These are phyloP conservation scores for Sturnus vulgaris DNA, from an alignment of 2,113 vertebrate species.

Conservation along the genomic window DNA sequence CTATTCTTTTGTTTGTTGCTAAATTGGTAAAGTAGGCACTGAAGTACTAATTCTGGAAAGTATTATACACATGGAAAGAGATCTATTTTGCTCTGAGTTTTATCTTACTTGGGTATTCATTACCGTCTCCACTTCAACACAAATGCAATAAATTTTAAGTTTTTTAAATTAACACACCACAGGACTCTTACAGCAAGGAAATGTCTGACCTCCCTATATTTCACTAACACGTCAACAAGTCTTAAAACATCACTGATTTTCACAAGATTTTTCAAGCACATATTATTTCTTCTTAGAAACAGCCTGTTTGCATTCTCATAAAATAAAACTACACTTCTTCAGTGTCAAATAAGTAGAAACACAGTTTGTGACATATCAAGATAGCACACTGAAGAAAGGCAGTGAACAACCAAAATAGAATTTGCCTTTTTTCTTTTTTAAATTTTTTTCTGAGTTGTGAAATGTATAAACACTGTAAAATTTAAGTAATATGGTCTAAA, in stretches of 20 bases:
- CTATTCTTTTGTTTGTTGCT: background rate
- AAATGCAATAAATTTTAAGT: background rate
- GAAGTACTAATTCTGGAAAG: background rate
- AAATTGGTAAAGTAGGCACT: background rate
- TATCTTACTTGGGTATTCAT: background rate
- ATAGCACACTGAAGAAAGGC: background rate
- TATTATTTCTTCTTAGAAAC: background rate
- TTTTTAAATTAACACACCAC: background rate
- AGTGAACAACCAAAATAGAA: background rate
- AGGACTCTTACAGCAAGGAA: background rate
- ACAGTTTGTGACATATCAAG: background rate
- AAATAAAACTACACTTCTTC: background rate
- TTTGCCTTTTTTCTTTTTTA: too few species aligned
- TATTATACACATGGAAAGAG: background rate
- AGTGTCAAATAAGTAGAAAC: background rate
- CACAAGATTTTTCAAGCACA: background rate
- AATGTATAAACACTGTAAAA: background rate
- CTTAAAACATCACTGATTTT: background rate
- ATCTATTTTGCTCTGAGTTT: background rate
- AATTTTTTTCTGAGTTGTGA: background rate
- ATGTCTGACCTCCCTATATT: background rate
- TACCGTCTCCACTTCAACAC: background rate
- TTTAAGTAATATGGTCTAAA: background rate
- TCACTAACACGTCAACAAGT: background rate
- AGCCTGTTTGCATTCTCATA: background rate